Evolutionary conservation across 2,113 vertebrate species (phyloP).

Genomic region (Elephas maximus): DNA sequence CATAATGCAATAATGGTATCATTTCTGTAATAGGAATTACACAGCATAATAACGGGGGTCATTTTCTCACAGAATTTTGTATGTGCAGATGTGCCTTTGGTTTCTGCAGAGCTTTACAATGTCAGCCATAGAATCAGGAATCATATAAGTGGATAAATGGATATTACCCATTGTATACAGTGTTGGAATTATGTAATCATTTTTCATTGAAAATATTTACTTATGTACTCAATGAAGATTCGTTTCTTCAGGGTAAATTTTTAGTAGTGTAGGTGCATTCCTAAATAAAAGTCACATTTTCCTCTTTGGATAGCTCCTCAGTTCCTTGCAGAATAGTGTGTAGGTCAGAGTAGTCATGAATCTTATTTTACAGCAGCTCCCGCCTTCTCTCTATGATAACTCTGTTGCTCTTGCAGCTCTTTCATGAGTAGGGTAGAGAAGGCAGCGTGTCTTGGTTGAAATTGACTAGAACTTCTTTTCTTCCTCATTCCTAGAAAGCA

Average conservation of each 20-base stretch:
- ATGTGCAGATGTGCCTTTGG: background rate
- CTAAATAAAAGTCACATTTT: background rate
- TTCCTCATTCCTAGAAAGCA: background rate
- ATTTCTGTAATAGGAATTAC: slow-evolving; percentile 57
- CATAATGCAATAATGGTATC: slow-evolving; percentile 36
- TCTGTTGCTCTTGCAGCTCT: background rate
- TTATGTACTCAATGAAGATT: background rate
- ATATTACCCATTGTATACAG: background rate
- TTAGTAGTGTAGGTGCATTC: background rate
- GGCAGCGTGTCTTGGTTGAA: background rate
- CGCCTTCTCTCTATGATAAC: background rate
- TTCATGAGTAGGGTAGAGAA: background rate
- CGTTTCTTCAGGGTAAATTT: background rate
- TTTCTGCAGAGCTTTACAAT: background rate
- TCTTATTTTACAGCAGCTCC: background rate
- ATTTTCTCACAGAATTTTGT: slow-evolving; percentile 53
- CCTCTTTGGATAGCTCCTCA: background rate
- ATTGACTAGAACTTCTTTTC: background rate
- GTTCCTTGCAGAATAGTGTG: background rate
- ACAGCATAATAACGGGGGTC: background rate
- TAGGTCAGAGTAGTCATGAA: background rate
- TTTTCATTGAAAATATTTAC: background rate
- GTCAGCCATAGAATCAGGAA: background rate
- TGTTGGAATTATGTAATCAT: slow-evolving; percentile 6
- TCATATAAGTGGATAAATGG: background rate